Percentiles rank a stretch among this genome's conserved stretches.
phyloP scores from a whole-genome alignment of 1,140 invertebrate genomes.

The Drosophila biarmipes region DNA sequence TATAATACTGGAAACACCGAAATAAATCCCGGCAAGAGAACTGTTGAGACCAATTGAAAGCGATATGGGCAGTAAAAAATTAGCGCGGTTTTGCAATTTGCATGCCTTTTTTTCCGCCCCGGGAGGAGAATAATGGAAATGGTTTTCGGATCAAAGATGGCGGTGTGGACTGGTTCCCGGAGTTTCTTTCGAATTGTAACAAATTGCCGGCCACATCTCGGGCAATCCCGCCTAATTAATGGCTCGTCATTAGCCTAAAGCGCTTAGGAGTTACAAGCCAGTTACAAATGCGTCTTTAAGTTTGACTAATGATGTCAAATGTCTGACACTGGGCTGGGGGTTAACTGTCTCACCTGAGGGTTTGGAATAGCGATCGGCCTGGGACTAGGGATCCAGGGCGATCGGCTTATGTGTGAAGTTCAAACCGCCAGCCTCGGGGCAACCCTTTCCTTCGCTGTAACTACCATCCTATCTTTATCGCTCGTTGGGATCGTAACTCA shows the following conservation, averaged over 20 bases:
- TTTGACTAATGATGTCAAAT: conserved; percentile 81
- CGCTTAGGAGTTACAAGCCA: conserved; percentile 64
- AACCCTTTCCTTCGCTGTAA: conserved; percentile 24
- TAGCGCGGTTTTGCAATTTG: conserved; percentile 82
- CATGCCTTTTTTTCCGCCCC: conserved; percentile 35
- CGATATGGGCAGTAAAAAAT: conserved; percentile 68
- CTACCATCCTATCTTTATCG: conserved; percentile 23
- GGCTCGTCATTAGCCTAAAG: conserved; percentile 55
- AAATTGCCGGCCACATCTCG: conserved; percentile 17
- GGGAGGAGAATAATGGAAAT: conserved; percentile 31
- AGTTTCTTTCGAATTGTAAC: conserved; percentile 43
- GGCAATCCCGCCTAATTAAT: conserved; percentile 63
- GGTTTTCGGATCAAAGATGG: conserved; percentile 67
- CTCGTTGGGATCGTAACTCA: conserved; percentile 68
- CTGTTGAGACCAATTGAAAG: conserved; percentile 58
- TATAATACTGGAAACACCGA: conserved; percentile 55
- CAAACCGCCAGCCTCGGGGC: conserved; percentile 60
- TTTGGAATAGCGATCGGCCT: conserved; percentile 1
- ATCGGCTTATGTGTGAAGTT: conserved; percentile 80
- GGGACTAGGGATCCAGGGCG: conserved; percentile 7
- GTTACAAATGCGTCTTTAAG: conserved; percentile 78
- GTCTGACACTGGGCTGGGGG: conserved; percentile 25
- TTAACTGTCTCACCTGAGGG: conserved; percentile 29
- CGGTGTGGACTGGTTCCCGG: conserved; percentile 12
- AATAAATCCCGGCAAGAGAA: conserved; percentile 41